Evolutionary conservation across 2,113 vertebrate genomes (phyloP), one percentile per base, ranked within the genome.

Genomic region (Turdus rufiventris): DNA sequence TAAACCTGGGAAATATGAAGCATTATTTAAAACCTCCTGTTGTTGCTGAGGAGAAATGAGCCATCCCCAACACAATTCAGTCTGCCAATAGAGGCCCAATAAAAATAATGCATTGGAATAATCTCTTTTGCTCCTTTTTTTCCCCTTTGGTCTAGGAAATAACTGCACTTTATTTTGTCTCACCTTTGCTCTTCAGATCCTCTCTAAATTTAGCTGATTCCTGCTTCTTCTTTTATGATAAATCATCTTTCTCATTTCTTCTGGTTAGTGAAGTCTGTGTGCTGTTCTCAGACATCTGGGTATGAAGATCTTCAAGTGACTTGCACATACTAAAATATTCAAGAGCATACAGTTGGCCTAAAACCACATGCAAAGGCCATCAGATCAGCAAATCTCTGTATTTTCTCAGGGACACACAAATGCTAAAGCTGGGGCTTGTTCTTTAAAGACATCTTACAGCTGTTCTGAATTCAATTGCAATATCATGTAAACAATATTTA

Each of bases 11-110:
- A 74, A 94, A 86, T 84, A 73, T 2, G 65, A 85, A 88, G 68
- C 25, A 3, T 89, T 84, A 88, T 86, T 93, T 88, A 88, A 92
- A 94, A 71, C 76, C 80, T 91, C 83, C 86, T 94, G 88, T 91
- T 92, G 71, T 66, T 19, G 2, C 85, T 74, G 61, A 62, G 75
- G 38, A 90, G 75, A 88, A 93, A 88, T 74, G 79, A 94, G 31
- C 91, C 56, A 47, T 88, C 47, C 78, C 38, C 82, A 93, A 6
- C 50, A 92, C 71, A 92, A 92, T 74, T 86, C 51, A 71, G 23
- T 54, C 79, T 93, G 79, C 79, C 91, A 92, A 25, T 48, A 57
- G 51, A 84, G 43, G 26, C 51, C n/a, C 17, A 12, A 14, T 63
- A 85, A 70, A 83, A 80, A 42, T 65, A 53, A 73, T 47, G 14